These are phyloP conservation scores for Rhynchonema sp. DNA, from an alignment of 2,888 invertebrate species.

Conservation along the genomic window DNA sequence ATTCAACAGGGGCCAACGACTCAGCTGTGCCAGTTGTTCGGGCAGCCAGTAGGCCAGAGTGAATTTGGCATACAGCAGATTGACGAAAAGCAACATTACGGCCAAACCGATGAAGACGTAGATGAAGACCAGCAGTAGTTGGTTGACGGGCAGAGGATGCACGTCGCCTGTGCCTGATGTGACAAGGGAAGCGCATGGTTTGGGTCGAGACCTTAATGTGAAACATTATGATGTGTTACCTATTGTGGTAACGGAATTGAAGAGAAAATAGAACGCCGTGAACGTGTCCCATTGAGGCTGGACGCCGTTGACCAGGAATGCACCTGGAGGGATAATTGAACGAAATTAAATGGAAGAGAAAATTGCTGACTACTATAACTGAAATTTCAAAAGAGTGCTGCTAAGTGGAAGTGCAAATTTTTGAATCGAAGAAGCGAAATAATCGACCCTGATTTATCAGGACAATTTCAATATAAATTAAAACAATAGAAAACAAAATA, in stretches of 20 bases:
- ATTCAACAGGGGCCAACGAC: background rate
- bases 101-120: background rate
- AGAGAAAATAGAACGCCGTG: constrained; percentile 31
- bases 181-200: constrained; percentile 22
- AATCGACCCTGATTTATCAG: too few relatives aligned
- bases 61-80: background rate
- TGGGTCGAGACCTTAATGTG: too few relatives aligned
- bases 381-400: too few relatives aligned
- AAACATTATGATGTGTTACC: too few relatives aligned
- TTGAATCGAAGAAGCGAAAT: too few relatives aligned
- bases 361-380: too few relatives aligned
- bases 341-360: too few relatives aligned
- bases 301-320: background rate
- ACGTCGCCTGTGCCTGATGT: constrained; percentile 22
- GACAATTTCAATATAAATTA: too few relatives aligned
- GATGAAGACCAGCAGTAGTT: background rate
- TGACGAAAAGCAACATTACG: background rate
- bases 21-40: background rate
- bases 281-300: constrained; percentile 13
- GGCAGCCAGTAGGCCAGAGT: background rate
- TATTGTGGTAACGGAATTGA: constrained; percentile 29
- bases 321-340: too few relatives aligned
- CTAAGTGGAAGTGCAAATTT: too few relatives aligned
- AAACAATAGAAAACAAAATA: too few relatives aligned
- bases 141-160: background rate